Evolutionary conservation across 1,140 invertebrate genomes (phyloP), one percentile per base, ranked within the genome.

Genomic region (Tetranychus urticae): DNA sequence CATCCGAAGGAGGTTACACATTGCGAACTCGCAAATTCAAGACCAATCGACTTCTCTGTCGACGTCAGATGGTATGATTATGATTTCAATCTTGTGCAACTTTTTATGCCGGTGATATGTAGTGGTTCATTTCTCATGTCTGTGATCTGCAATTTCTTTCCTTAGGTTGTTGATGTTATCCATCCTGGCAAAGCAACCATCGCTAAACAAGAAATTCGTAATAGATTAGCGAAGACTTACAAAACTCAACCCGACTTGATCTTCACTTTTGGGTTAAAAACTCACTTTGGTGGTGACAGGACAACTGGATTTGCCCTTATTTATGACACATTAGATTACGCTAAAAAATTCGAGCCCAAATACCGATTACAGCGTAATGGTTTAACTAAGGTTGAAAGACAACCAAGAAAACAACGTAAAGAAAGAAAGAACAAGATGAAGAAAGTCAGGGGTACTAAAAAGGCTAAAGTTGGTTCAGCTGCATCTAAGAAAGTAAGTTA

Each of bases 351-450:
- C 73, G 96, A 99, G 78, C 94, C 94, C 45, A 98, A 97, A 78
- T 85, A 91, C 73, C 86, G 94, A 71, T 77, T 97, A 65, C 80
- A 71, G n/a, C 71, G 78, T 80, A 91, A 97, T 74, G 89, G 89
- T 56, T 77, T 96, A 46, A 85, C 81, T 68, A 89, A 94, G 71
- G 89, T 86, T 77, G 83, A 84, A 73, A 85, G 84, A 71, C 83
- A 82, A 66, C 91, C 85, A 54, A 81, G 93, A 70, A 99, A 99
- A 79, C 94, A 98, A 75, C 84, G 94, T 66, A 99, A 99, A 76
- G 94, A 98, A 81, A 82, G 90, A 67, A 98, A 98, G 79, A 99
- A 99, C 82, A 88, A 92, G 73, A 94, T 97, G 86, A 98, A 98
- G 86, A 98, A 97, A 77, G 91, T 97, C 59, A 79, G 94, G 70